phyloP scores from a whole-genome alignment of 2,113 vertebrate species.

The Colossoma macropomum region DNA sequence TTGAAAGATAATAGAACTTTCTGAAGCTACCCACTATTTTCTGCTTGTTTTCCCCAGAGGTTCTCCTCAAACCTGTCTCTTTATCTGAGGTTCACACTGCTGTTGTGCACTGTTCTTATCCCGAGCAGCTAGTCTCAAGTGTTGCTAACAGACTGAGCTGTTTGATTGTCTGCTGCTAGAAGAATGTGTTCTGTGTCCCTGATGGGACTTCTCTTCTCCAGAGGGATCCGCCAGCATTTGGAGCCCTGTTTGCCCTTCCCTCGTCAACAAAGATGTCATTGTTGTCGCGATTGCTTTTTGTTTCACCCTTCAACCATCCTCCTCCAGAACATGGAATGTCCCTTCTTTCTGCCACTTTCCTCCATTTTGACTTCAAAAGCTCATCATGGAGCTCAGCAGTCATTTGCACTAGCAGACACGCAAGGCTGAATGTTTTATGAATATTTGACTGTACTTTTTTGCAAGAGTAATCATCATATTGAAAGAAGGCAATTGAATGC shows the following conservation, averaged over 20 bases:
- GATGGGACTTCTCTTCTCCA: conserved; percentile 25
- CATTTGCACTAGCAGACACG: background rate
- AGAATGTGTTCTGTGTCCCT: conserved; percentile 6
- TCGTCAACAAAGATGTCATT: conserved; percentile 57
- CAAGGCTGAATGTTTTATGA: background rate
- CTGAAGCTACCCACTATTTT: background rate
- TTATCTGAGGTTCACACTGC: background rate
- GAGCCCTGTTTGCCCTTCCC: conserved; percentile 49
- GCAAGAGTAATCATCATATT: background rate
- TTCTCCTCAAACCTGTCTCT: background rate
- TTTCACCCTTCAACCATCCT: conserved; percentile 21
- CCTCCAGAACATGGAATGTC: conserved; percentile 52
- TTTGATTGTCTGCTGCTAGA: conserved; percentile 12
- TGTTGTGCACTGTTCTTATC: background rate
- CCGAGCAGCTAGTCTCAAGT: background rate
- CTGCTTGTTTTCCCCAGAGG: background rate
- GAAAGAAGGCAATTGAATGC: background rate
- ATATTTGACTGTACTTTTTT: background rate
- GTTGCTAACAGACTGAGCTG: background rate
- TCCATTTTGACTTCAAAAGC: conserved; percentile 57
- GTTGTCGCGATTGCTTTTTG: conserved; percentile 45
- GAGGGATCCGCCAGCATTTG: conserved; percentile 31
- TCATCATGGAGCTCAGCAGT: conserved; percentile 32
- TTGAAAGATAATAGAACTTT: background rate
- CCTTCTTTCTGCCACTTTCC: conserved; percentile 40